Conservation (phyloP, 1,140 invertebrate species). For the Lysiphlebus fabarum region DNA sequence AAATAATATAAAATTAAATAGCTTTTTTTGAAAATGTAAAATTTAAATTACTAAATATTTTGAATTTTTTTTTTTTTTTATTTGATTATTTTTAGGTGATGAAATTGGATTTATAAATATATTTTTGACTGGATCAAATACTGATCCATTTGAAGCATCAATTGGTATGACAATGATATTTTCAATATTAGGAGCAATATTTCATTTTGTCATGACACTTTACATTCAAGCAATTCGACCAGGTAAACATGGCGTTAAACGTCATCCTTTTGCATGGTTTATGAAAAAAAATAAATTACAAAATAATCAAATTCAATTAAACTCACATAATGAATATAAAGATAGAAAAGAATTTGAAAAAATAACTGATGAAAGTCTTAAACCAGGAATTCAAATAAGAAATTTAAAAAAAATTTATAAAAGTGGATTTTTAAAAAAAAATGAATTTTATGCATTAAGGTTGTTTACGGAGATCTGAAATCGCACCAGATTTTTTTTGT, state of each 20-base stretch:
- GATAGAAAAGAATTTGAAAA: constrained; percentile 41
- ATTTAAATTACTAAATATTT: too few relatives aligned
- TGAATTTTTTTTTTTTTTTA: too few relatives aligned
- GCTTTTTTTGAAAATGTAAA: too few relatives aligned
- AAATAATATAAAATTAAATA: too few relatives aligned
- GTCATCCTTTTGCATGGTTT: constrained; percentile 57
- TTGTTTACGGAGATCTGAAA: too few relatives aligned
- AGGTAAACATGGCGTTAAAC: constrained; percentile 56
- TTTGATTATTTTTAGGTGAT: too few relatives aligned
- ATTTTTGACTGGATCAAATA: too few relatives aligned
- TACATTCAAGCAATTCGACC: constrained; percentile 59
- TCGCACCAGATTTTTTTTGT: too few relatives aligned
- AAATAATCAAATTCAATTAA: constrained; percentile 29
- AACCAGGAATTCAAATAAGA: constrained; percentile 47
- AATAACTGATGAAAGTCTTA: constrained; percentile 27
- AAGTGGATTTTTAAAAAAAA: constrained; percentile 34
- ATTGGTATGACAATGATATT: too few relatives aligned
- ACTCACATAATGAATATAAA: constrained; percentile 32
- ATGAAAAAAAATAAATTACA: constrained; percentile 44
- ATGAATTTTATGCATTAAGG: constrained; percentile 42
- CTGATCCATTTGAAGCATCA: too few relatives aligned
- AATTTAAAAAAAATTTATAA: constrained; percentile 46
- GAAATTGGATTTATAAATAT: too few relatives aligned
- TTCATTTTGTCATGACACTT: constrained; percentile 33
- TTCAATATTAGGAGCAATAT: constrained; percentile 26